Base-by-base conservation (phyloP, 2,113 vertebrate genomes). In the Eclectus roratus region DNA sequence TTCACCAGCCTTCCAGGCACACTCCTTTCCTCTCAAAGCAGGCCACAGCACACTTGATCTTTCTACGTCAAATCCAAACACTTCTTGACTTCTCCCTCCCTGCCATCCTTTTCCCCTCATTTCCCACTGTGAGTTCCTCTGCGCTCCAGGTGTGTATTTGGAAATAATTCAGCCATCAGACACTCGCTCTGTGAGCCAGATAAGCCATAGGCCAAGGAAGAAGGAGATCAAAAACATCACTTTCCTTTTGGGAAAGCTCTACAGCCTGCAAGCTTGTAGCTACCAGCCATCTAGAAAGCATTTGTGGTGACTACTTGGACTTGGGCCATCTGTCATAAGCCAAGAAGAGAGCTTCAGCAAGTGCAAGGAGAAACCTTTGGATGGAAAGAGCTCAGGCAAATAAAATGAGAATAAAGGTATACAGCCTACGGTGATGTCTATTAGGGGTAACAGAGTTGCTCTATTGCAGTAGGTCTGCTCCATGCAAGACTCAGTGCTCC, bases 1-100 rank as follows among this genome's bases (percentile, higher is more conserved):
- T 63, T 89, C 91, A 72, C 33, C 83, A 85, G 85, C 72, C 93
- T 94, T 65, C 77, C 70, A 81, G 93, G 82, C 86, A 93, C 13
- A 2, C 50, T 80, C 46, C 46, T 85, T 93, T 80, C 68, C 55
- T 92, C 6, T 1, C 31, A 3, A 61, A 37, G 47, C 65, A 92
- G 80, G 80, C 88, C 91, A 56, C 80, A 88, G 93, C 61, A 71
- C 90, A 91, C 72, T 91, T 89, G 44, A 91, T 95, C 88, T 94
- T 77, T 92, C 94, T 88, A 91, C 63, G 94, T 84, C 92, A 96
- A 95, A 92, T 77, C 44, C 72, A 88, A 81, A 64, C 7, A 1
- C 56, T 61, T 17, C 72, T 86, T 64, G 47, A 63, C 31, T 92
- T 91, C 80, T 72, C 52, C 56, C 52, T 91, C 61, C 50, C 69